phyloP scores from a whole-genome alignment of 92 coral and sea anemone species.

The Porites cylindrica region DNA sequence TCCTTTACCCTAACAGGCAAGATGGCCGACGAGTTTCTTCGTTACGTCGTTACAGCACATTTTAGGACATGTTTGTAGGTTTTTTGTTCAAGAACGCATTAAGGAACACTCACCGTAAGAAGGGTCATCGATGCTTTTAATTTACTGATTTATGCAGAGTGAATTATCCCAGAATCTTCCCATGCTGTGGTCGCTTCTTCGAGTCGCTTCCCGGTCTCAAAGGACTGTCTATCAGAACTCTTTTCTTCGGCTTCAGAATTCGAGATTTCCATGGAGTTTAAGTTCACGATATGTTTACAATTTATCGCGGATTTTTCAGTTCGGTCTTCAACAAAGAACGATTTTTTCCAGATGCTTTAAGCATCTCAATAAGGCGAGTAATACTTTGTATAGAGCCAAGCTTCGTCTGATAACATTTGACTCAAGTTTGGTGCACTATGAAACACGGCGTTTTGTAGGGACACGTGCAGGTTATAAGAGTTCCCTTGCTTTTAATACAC shows the following conservation, averaged over 20 bases:
- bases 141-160: not conserved
- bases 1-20: not conserved
- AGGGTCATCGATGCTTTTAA: not conserved
- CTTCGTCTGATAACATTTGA: not conserved
- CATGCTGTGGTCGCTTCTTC: slow-evolving; percentile 30
- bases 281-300: not conserved
- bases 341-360: slow-evolving; percentile 22
- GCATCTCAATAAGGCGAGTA: not conserved
- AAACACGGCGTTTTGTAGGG: slow-evolving; percentile 18
- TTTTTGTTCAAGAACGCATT: not conserved
- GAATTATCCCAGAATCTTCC: not conserved
- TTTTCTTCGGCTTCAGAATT: not conserved
- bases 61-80: not conserved
- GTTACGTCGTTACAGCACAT: not conserved
- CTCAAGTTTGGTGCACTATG: slow-evolving; percentile 2
- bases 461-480: slow-evolving; percentile 29
- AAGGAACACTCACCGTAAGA: not conserved
- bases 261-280: not conserved
- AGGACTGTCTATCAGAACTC: not conserved
- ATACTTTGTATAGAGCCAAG: too few species aligned
- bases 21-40: slow-evolving; percentile 43
- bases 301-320: not conserved
- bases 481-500: slow-evolving; percentile 33
- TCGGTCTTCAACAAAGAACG: not conserved
- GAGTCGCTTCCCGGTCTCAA: not conserved